These are phyloP conservation scores for Petrolisthes cinctipes DNA, from an alignment of 2,888 invertebrate species.

Conservation along the genomic window DNA sequence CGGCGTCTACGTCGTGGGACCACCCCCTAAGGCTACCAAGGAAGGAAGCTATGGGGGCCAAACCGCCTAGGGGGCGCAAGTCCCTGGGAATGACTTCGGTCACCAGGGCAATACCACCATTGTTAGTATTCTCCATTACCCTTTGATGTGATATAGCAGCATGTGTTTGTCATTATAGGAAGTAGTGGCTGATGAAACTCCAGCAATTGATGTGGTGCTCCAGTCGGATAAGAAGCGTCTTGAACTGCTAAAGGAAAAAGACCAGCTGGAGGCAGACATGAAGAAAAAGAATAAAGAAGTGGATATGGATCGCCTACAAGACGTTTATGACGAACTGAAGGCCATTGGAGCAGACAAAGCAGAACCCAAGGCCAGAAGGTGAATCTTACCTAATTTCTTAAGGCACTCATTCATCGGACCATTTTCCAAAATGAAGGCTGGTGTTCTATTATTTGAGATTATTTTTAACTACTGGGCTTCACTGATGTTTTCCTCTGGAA, in stretches of 20 bases:
- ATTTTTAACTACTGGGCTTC: too few relatives aligned
- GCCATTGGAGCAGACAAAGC: constrained; percentile 98
- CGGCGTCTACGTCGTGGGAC: too few relatives aligned
- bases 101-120: too few relatives aligned
- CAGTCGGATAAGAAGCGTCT: constrained; percentile 93
- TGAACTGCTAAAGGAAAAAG: constrained; percentile 84
- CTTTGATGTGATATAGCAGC: constrained; percentile 91
- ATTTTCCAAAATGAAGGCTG: too few relatives aligned
- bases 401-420: too few relatives aligned
- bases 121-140: constrained; percentile 87
- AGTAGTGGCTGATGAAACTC: constrained; percentile 92
- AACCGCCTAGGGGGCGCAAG: too few relatives aligned
- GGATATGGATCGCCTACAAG: constrained; percentile 59
- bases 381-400: neutral
- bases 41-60: too few relatives aligned
- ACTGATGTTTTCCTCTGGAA: neutral
- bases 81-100: too few relatives aligned
- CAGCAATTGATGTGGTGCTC: constrained; percentile 92
- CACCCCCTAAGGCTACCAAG: too few relatives aligned
- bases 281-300: constrained; percentile 61
- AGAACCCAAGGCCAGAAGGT: constrained; percentile 91
- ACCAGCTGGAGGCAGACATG: constrained; percentile 77
- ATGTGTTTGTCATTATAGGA: constrained; percentile 81
- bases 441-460: too few relatives aligned
- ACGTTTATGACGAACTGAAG: constrained; percentile 93